Evolutionary conservation across 2,113 vertebrate genomes (phyloP), one percentile per base, ranked within the genome.

Genomic region (Indicator indicator): DNA sequence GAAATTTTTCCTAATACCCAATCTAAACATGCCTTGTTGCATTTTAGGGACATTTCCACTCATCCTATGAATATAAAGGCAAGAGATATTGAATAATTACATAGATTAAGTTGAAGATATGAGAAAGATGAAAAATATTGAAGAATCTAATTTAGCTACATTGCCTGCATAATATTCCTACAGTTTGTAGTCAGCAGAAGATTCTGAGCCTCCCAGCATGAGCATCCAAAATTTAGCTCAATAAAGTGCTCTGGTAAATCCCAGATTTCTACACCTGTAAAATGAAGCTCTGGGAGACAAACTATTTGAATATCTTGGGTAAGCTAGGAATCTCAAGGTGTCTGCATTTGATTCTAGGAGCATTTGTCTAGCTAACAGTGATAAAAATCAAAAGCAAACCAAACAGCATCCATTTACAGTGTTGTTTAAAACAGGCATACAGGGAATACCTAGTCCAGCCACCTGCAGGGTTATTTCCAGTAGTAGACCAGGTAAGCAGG

Each of bases 241-340:
- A 7, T 38, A 2, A 56, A 63, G 12, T 75, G 6, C 11, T 73
- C 7, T 46, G 19, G 30, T 26, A 89, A 74, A 93, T 59, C 9
- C 17, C 0, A 1, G 3, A 3, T 65, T 3, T 67, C 21, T 65
- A 78, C 16, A 64, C 12, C 9, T 23, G 18, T 72, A 74, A 75
- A 27, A 44, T 5, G 9, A 18, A 63, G 42, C 21, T 68, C 21
- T n/a, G 28, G 16, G 15, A 68, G 14, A 55, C 0, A 8, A 63
- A 16, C 1, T n/a, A 59, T 4, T 3, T 59, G 58, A 84, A 59
- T 59, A 44, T 13, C 18, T 16, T 17, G 46, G 8, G 16, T 82
- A 55, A 30, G 1, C 0, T 82, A 20, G 16, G 46, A 36, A 74
- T 24, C 10, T 0, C 42, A 8, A 60, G 18, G 9, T 52, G n/a